Conservation (phyloP, 1,140 invertebrate species). For the Plutomurus gul region DNA sequence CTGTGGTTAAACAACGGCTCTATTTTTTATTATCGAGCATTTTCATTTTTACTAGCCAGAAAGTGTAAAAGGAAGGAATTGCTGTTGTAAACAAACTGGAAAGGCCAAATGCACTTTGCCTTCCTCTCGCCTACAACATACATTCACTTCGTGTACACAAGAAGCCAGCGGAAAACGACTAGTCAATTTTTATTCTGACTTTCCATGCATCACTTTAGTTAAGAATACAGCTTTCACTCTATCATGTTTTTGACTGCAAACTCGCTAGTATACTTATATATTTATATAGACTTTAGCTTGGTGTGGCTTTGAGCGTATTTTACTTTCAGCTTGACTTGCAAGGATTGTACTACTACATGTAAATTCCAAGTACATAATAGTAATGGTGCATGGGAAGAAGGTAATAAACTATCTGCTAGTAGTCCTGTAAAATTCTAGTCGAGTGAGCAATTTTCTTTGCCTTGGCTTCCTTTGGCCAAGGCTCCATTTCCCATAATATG, state of each 20-base stretch:
- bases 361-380: slow-evolving; percentile 21
- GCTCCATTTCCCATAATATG: neutral
- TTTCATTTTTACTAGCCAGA: neutral
- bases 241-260: neutral
- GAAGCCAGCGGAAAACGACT: neutral
- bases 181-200: slow-evolving; percentile 15
- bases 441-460: slow-evolving; percentile 19
- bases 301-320: neutral
- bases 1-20: too few species aligned
- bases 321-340: neutral
- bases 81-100: neutral
- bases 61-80: neutral
- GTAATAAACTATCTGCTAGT: slow-evolving; percentile 22
- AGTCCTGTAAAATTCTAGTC: slow-evolving; percentile 20
- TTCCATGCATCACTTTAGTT: neutral
- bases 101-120: neutral
- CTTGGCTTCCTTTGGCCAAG: neutral
- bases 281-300: neutral
- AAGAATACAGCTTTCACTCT: neutral
- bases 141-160: neutral
- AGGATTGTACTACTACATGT: neutral
- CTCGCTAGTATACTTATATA: neutral
- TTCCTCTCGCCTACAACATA: neutral
- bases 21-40: too few species aligned
- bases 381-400: neutral